Percentiles rank a stretch among this genome's conserved stretches.
Evolutionary conservation across 2,888 invertebrate genomes (phyloP).

Genomic region (Hyles lineata): DNA sequence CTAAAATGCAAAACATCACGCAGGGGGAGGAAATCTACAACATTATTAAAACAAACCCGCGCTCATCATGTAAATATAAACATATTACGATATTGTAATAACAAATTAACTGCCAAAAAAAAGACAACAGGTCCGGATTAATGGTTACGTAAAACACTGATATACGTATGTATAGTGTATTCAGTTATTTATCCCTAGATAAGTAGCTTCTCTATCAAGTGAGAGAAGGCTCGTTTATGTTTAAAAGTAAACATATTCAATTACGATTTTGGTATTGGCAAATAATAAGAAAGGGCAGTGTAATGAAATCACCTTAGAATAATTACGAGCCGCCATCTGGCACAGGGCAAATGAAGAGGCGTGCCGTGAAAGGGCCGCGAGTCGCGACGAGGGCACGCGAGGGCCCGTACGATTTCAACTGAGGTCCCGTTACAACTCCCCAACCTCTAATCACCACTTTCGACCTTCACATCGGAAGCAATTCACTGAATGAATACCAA

Average conservation of each 20-base stretch:
- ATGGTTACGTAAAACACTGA: background rate
- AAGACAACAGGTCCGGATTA: background rate
- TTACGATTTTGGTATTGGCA: background rate
- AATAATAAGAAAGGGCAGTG: slow-evolving; percentile 31
- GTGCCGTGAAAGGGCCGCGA: slow-evolving; percentile 49
- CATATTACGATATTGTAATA: background rate
- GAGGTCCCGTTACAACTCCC: slow-evolving; percentile 34
- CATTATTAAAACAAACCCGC: slow-evolving; percentile 7
- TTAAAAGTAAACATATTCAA: background rate
- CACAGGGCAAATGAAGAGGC: slow-evolving; percentile 54
- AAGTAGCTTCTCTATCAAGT: no score
- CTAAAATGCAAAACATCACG: slow-evolving; percentile 3
- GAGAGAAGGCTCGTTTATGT: no score
- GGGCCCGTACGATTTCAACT: slow-evolving; percentile 64
- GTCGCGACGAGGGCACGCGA: slow-evolving; percentile 58
- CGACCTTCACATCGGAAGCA: slow-evolving; percentile 15
- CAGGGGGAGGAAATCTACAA: background rate
- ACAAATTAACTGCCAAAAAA: background rate
- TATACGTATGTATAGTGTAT: no score
- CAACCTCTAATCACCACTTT: slow-evolving; percentile 11
- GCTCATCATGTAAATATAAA: background rate
- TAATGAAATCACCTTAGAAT: slow-evolving; percentile 6
- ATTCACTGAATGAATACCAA: slow-evolving; percentile 33
- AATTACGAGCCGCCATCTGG: slow-evolving; percentile 7
- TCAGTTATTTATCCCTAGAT: no score